Conservation (phyloP, 2,113 vertebrate species). For the Mustelus asterias region DNA sequence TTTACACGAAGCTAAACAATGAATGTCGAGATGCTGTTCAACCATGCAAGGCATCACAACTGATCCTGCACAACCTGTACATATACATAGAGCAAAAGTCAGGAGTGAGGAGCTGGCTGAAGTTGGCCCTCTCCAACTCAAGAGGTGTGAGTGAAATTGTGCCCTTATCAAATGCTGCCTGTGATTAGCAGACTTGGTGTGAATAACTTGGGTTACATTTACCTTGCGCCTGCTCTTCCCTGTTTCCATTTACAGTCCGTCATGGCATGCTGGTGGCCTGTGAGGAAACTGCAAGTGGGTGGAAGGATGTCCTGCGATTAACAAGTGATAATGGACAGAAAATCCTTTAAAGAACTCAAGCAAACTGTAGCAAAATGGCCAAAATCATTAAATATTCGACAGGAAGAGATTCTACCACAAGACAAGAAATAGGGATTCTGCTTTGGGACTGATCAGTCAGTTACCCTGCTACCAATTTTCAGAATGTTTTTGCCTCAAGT, state of each 20-base stretch:
- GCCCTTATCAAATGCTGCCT: background rate
- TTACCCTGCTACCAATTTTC: background rate
- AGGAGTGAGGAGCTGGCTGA: background rate
- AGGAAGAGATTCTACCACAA: background rate
- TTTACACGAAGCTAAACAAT: background rate
- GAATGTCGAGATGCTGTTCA: background rate
- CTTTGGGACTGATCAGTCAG: background rate
- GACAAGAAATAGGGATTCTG: background rate
- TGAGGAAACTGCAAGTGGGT: background rate
- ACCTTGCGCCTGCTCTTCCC: background rate
- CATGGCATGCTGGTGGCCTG: background rate
- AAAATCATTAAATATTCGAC: background rate
- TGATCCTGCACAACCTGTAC: background rate
- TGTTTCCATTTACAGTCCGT: background rate
- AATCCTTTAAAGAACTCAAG: background rate
- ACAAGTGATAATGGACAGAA: background rate
- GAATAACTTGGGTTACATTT: background rate
- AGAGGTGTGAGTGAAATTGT: background rate
- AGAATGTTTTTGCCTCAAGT: background rate
- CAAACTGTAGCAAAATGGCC: background rate
- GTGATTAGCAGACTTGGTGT: background rate
- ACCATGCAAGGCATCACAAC: background rate
- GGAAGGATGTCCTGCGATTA: background rate
- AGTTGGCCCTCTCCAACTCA: background rate
- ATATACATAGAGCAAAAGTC: background rate